Percentiles rank a stretch among this genome's conserved stretches.
These are phyloP conservation scores for Dione vanillae DNA, from an alignment of 2,888 invertebrate species.

Conservation along the genomic window DNA sequence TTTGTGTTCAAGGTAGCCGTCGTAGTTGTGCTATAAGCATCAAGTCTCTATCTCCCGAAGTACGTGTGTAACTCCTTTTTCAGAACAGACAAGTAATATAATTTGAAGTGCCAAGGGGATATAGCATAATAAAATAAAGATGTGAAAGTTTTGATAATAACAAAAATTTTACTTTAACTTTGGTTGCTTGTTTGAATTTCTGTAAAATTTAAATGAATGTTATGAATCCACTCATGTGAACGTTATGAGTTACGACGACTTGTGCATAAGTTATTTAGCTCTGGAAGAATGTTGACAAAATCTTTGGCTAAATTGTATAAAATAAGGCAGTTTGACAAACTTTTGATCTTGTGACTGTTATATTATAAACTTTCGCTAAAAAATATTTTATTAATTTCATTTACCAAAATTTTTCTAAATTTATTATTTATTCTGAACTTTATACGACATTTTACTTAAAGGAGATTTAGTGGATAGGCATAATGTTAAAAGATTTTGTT, in stretches of 20 bases:
- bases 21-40: too few relatives aligned
- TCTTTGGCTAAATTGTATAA: constrained; percentile 28
- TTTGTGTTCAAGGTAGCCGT: too few relatives aligned
- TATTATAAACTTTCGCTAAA: neutral
- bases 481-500: too few relatives aligned
- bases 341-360: neutral
- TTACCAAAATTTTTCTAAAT: too few relatives aligned
- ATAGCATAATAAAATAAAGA: constrained; percentile 3
- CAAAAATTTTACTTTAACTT: constrained; percentile 1
- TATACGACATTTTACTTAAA: too few relatives aligned
- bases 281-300: constrained; percentile 32
- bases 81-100: too few relatives aligned
- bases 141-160: neutral
- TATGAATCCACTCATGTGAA: constrained; percentile 17
- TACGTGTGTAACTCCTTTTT: too few relatives aligned
- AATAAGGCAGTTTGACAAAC: constrained; percentile 18
- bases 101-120: too few relatives aligned
- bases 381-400: too few relatives aligned
- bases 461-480: too few relatives aligned
- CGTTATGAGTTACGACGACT: constrained; percentile 29
- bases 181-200: constrained; percentile 14
- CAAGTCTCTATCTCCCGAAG: too few relatives aligned
- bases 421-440: too few relatives aligned
- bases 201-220: constrained; percentile 27
- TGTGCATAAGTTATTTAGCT: constrained; percentile 32